Evolutionary conservation across 2,888 invertebrate species (phyloP), one percentile per base, ranked within the genome.

Genomic region (Eilema caniola): DNA sequence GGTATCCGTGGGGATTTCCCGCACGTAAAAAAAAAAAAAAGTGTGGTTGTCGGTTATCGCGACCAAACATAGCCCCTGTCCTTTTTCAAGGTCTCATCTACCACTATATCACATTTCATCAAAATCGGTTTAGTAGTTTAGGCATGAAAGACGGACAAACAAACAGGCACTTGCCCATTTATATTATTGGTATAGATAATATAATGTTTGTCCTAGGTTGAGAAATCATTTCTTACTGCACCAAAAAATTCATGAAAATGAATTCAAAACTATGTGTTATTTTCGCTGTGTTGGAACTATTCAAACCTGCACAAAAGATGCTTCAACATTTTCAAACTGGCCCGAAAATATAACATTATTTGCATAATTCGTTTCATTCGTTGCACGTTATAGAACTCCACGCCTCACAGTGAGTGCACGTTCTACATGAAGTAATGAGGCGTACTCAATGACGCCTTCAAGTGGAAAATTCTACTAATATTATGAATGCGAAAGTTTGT

Each of bases 371-470:
- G n/a, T n/a, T n/a, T 16, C 20, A 62, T 67, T 67, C 62, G 56
- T 20, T 56, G 61, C 31, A 66, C 23, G 67, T 62, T 60, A 67
- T 67, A 75, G 69, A 71, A 72, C 67, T 66, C 75, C 33, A 25
- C 65, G 24, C 67, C 61, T 73, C 20, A 47, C 20, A 20, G 20
- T 20, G 47, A 53, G 24, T 61, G 68, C 67, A 72, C 28, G 71
- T 66, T 67, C 2, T 37, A 14, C 25, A 37, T 12, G n/a, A 62
- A 71, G 75, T 79, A 81, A 81, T 81, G 82, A 82, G 71, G 69
- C 72, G 66, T 71, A 77, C 79, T 71, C 73, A 73, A 71, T 77
- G 8, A 7, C 12, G 77, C 76, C 67, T 80, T 73, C 77, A 77
- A 74, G 80, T 37, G 37, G 41, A 69, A 57, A 69, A 28, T 28